A percentile compares a stretch with the other conserved stretches of the same genome.
phyloP scores from a whole-genome alignment of 2,888 invertebrate genomes.

The Pterostichus madidus region DNA sequence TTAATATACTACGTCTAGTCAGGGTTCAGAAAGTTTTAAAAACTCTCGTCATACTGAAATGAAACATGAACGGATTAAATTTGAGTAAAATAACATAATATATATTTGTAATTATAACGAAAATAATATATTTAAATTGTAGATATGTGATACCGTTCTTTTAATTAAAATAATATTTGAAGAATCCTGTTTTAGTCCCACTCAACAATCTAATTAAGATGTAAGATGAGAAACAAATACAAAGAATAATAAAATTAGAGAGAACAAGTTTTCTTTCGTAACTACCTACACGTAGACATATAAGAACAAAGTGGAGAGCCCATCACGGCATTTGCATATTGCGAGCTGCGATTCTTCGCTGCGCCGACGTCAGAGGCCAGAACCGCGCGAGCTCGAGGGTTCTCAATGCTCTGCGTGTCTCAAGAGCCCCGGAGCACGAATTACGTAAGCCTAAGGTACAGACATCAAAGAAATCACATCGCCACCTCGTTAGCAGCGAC shows the following conservation, averaged over 20 bases:
- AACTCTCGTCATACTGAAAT: too few relatives aligned
- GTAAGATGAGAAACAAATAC: slow-evolving; percentile 4
- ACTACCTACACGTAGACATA: slow-evolving; percentile 23
- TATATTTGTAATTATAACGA: too few relatives aligned
- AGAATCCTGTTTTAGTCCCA: not conserved
- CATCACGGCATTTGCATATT: slow-evolving; percentile 15
- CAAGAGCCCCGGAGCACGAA: slow-evolving; percentile 40
- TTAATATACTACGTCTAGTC: too few relatives aligned
- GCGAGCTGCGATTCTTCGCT: slow-evolving; percentile 1
- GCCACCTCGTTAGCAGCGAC: slow-evolving; percentile 59
- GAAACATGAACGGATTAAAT: too few relatives aligned
- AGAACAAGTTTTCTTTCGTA: slow-evolving; percentile 6
- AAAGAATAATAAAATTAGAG: slow-evolving; percentile 16
- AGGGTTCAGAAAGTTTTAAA: too few relatives aligned
- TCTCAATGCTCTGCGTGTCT: slow-evolving; percentile 25
- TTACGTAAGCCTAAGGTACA: slow-evolving; percentile 41
- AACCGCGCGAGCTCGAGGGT: not conserved
- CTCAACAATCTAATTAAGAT: slow-evolving; percentile 3
- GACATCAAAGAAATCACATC: slow-evolving; percentile 65
- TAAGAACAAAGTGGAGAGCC: slow-evolving; percentile 22
- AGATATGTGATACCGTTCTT: not conserved
- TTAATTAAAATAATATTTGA: not conserved
- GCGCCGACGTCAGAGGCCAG: not conserved
- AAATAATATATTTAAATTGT: too few relatives aligned
- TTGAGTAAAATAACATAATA: too few relatives aligned